Evolutionary conservation across 1,140 invertebrate species (phyloP).

Genomic region (Batillaria attramentaria): DNA sequence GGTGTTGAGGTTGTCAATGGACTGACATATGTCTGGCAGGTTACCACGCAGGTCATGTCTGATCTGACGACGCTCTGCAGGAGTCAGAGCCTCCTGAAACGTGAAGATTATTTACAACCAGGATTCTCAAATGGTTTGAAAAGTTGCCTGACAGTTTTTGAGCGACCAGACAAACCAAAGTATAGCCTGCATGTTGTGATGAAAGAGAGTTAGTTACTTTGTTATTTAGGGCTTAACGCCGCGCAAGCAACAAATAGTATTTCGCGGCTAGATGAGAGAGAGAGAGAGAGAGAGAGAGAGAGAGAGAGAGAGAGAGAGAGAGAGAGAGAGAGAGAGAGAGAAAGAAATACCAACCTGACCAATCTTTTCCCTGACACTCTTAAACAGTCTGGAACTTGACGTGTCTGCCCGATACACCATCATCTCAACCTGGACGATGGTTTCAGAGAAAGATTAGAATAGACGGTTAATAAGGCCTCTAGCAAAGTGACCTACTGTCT

Average conservation of each 20-base stretch:
- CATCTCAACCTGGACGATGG: not conserved
- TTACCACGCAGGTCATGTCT: constrained; percentile 35
- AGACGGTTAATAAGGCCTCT: not conserved
- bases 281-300: too few relatives aligned
- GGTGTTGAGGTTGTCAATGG: constrained; percentile 54
- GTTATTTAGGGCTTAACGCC: not conserved
- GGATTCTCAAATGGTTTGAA: not conserved
- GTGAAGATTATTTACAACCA: constrained; percentile 11
- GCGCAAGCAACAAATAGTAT: too few relatives aligned
- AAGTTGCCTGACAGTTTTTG: not conserved
- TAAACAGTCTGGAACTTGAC: constrained; percentile 5
- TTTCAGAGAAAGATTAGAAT: not conserved
- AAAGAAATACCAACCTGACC: constrained; percentile 14
- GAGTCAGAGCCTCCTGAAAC: constrained; percentile 42
- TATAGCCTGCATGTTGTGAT: not conserved
- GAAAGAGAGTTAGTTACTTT: not conserved
- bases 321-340: too few relatives aligned
- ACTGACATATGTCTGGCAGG: constrained; percentile 49
- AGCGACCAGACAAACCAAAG: not conserved
- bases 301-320: too few relatives aligned
- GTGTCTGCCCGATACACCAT: constrained; percentile 30
- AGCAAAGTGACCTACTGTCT: not conserved
- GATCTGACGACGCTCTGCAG: constrained; percentile 44
- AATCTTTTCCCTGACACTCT: constrained; percentile 7
- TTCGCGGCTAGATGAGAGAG: too few relatives aligned